Base-by-base conservation (phyloP, 2,797 vertebrate genomes). In the Valencia hispanica region DNA sequence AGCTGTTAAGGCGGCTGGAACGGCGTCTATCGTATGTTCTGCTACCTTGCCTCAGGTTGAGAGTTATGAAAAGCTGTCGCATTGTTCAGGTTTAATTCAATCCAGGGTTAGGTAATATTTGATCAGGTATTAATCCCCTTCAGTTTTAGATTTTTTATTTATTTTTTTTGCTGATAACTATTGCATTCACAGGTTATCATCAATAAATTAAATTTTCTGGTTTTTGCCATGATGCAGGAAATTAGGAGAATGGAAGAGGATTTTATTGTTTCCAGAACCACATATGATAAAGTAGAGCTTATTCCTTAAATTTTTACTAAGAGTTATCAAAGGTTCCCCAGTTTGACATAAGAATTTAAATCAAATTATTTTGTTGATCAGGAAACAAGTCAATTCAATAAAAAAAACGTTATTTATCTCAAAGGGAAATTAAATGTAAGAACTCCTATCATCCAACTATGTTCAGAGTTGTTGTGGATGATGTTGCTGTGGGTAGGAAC, bases 21-120 rank as follows among this genome's bases (percentile, higher is more conserved):
- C n/a, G n/a, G n/a, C 50, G 69, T 72, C 72, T 14, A 3, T 3
- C 4, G 10, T 47, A 15, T 12, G 0, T 48, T 10, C 17, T 48
- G n/a, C 68, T 48, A 55, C 22, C 30, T 5, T 25, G 5, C 2
- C 0, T 20, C 50, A 51, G 75, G 30, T 48, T 53, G 8, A 6
- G 2, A 72, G n/a, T 79, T 48, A 70, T 72, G 75, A 73, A 70
- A 78, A 30, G 12, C 66, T 30, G 7, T 74, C 72, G 51, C 66
- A 68, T 14, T 47, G 51, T 63, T 30, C 34, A n/a, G 14, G 34
- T 63, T 75, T 73, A 34, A 27, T 34, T 18, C 25, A 34, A 22
- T 70, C 14, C 8, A 27, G 7, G 36, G 82, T 78, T 75, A 78
- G 79, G 70, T 73, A 81, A 80, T 76, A 66, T 73, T 80, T 69